Conservation (phyloP, 2,113 vertebrate species). For the Labeo catla region DNA sequence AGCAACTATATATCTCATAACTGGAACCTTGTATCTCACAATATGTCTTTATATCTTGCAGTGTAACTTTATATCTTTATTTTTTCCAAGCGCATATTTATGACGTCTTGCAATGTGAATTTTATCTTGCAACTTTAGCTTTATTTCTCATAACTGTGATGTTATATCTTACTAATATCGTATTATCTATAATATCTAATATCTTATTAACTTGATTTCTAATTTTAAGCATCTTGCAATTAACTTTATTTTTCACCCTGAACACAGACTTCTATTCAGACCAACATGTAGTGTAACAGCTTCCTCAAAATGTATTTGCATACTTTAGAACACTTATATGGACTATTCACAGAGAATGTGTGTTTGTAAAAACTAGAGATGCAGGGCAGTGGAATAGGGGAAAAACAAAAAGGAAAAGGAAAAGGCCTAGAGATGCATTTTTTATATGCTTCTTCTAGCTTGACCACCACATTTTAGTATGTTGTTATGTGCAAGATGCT, state of each 20-base stretch:
- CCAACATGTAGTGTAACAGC: not conserved
- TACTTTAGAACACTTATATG: not conserved
- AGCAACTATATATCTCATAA: not conserved
- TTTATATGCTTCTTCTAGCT: not conserved
- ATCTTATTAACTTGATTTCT: no score
- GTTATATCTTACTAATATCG: no score
- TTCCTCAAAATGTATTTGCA: not conserved
- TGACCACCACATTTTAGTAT: not conserved
- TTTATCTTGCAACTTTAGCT: no score
- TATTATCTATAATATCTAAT: no score
- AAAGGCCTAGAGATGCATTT: not conserved
- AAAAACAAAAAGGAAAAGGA: not conserved
- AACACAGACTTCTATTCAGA: not conserved
- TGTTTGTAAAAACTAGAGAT: not conserved
- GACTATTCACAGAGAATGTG: no score
- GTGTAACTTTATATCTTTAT: not conserved
- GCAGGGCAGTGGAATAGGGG: not conserved
- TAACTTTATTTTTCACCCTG: no score
- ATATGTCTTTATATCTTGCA: not conserved
- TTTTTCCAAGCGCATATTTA: no score
- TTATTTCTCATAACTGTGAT: no score
- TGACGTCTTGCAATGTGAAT: no score
- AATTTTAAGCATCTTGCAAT: not conserved
- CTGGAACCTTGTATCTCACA: not conserved
- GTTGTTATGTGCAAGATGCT: not conserved